These are phyloP conservation scores for Anneissia japonica DNA, from an alignment of 35 echinoderm and acorn worm species.

Conservation along the genomic window DNA sequence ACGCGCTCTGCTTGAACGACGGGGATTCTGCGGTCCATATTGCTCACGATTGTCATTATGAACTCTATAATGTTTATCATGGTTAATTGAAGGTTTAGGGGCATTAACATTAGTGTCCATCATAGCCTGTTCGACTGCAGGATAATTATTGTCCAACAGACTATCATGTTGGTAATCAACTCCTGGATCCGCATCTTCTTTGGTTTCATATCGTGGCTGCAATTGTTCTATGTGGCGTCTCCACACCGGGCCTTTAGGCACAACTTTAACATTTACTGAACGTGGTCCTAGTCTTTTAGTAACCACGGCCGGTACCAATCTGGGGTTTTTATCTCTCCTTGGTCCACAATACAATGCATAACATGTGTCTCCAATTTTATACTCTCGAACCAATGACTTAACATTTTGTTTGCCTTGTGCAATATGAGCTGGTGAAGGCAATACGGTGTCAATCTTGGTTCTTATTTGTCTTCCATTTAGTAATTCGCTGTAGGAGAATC, in stretches of 20 bases:
- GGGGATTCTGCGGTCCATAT: too few relatives aligned
- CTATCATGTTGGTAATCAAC: too few relatives aligned
- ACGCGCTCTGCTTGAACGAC: too few relatives aligned
- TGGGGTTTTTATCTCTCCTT: background rate
- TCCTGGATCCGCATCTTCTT: too few relatives aligned
- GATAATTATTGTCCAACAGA: too few relatives aligned
- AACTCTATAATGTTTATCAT: too few relatives aligned
- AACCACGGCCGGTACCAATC: background rate
- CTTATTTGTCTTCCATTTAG: conserved; percentile 36
- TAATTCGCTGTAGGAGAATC: conserved; percentile 48
- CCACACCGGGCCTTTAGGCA: background rate
- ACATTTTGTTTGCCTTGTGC: conserved; percentile 32
- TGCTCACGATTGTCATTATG: too few relatives aligned
- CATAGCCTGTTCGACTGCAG: too few relatives aligned
- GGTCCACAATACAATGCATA: background rate
- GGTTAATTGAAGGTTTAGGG: too few relatives aligned
- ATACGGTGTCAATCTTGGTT: conserved; percentile 41
- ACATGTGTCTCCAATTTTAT: background rate
- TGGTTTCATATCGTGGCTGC: background rate
- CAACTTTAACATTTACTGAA: background rate
- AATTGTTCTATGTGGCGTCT: background rate
- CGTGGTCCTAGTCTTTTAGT: background rate
- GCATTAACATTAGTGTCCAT: too few relatives aligned
- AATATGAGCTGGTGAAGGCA: conserved; percentile 32
- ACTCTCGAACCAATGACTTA: conserved; percentile 11